phyloP scores from a whole-genome alignment of 2,888 invertebrate genomes.

The Synergus japonicus region DNA sequence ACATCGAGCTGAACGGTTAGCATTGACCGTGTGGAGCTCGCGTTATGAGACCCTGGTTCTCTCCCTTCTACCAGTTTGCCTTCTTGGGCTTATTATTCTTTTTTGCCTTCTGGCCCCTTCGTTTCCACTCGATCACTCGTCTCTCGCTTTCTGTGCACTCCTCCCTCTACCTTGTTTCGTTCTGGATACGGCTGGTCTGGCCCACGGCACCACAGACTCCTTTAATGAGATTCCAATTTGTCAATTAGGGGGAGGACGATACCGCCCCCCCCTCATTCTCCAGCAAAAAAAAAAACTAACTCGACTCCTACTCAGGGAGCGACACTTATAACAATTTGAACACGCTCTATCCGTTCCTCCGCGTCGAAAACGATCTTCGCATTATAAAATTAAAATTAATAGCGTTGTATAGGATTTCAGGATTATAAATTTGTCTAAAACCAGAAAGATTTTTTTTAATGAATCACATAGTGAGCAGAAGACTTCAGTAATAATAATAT shows the following conservation, averaged over 20 bases:
- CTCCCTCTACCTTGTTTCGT: conserved; percentile 56
- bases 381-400: conserved; percentile 25
- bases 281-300: conserved; percentile 43
- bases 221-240: conserved; percentile 84
- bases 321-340: conserved; percentile 42
- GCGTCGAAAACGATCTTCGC: conserved; percentile 22
- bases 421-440: neutral
- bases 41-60: conserved; percentile 67
- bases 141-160: conserved; percentile 53
- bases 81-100: conserved; percentile 50
- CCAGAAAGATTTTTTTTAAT: neutral
- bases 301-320: conserved; percentile 47
- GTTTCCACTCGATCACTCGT: conserved; percentile 51
- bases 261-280: conserved; percentile 61
- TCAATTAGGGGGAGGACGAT: conserved; percentile 81
- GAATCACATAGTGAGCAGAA: no score
- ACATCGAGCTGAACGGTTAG: conserved; percentile 70
- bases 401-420: neutral
- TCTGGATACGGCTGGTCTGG: conserved; percentile 33
- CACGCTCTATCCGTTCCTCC: conserved; percentile 36
- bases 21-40: conserved; percentile 69
- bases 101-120: conserved; percentile 45
- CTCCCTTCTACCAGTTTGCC: conserved; percentile 44
- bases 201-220: conserved; percentile 69
- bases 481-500: no score